Evolutionary conservation across 2,888 invertebrate species (phyloP), one percentile per base, ranked within the genome.

Genomic region (Drosophila meridiana): DNA sequence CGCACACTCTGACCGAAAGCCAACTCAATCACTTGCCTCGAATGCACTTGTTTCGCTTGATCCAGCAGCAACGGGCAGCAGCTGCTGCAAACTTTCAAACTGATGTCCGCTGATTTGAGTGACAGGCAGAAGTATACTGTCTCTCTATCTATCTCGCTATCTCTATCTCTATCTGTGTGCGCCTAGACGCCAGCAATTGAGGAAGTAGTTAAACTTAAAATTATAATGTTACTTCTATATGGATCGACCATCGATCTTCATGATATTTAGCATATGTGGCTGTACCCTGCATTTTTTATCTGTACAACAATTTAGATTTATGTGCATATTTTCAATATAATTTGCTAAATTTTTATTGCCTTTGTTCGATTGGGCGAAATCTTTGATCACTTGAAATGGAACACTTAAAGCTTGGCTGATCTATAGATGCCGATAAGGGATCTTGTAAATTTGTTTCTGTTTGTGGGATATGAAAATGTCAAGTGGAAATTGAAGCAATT

Each of bases 251-350:
- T 69, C 74, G 53, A 75, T 78, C 70, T 76, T 42, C 56, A 59
- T 73, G 71, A 76, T 50, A 71, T 70, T 61, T 61, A 47, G 58
- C 79, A 82, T 57, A 69, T 88, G 87, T 66, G 60, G 30, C 50
- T 60, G 20, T 43, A 40, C 53, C 34, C 7, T 38, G 40, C 47
- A 45, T 67, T 67, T 45, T 45, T 45, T 36, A 48, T 36, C 59
- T 11, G 26, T 59, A 32, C 28, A 60, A 65, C 82, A 90, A 90
- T 90, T 89, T 65, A 90, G 89, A 89, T 87, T 90, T 89, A 87
- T 87, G 84, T 55, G 55, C 47, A 56, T 55, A 13, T 76, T 62
- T 55, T 65, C 34, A 42, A 57, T 47, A 61, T 45, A 66, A 68
- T 73, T 69, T 71, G 68, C 55, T 20, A 60, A 66, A 67, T 70